Conservation (phyloP, 2,113 vertebrate species). For the Equus przewalskii region DNA sequence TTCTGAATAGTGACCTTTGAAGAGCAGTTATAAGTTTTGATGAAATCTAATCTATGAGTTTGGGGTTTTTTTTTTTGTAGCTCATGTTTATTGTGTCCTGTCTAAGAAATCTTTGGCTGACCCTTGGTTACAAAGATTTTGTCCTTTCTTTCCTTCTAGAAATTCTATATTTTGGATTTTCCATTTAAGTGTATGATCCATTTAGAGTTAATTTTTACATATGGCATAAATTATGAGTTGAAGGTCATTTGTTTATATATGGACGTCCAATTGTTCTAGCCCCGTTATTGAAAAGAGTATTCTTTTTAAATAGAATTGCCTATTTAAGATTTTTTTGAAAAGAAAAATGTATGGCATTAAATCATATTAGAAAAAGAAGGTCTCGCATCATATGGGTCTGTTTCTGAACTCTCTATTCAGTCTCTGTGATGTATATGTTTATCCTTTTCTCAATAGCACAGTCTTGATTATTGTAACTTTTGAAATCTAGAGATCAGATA, state of each 20-base stretch:
- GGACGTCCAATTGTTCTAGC: not conserved
- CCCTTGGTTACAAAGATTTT: not conserved
- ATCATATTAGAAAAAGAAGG: too few species aligned
- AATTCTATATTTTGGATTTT: not conserved
- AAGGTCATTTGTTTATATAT: not conserved
- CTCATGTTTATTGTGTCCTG: not conserved
- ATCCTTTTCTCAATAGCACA: not conserved
- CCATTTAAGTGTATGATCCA: not conserved
- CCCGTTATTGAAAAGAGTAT: not conserved
- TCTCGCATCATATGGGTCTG: not conserved
- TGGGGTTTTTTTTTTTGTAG: not conserved
- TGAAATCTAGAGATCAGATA: not conserved
- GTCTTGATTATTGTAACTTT: not conserved
- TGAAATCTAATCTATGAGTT: not conserved
- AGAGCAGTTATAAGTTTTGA: not conserved
- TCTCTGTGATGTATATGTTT: not conserved
- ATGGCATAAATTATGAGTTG: not conserved
- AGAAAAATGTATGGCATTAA: too few species aligned
- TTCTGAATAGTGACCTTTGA: not conserved
- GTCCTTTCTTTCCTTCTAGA: not conserved
- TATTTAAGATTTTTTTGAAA: too few species aligned
- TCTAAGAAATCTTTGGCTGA: not conserved
- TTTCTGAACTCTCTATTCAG: not conserved
- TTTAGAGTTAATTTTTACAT: not conserved
- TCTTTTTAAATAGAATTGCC: not conserved